A percentile compares a stretch with the other conserved stretches of the same genome.
phyloP scores from a whole-genome alignment of 2,113 vertebrate species.

The Struthio camelus region DNA sequence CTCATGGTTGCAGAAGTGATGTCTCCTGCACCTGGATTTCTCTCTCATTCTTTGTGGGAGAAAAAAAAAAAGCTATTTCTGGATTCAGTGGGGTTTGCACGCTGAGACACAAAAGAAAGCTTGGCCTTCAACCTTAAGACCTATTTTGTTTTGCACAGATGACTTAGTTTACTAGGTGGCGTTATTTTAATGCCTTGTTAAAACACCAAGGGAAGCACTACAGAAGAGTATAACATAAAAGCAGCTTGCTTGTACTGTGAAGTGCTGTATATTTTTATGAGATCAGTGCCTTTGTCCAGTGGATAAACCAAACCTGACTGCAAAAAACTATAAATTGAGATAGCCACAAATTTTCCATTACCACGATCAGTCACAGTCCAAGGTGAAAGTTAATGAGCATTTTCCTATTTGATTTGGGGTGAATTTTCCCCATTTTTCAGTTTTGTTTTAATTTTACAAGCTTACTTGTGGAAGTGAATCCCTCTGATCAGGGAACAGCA shows the following conservation, averaged over 20 bases:
- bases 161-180: slow-evolving; percentile 8
- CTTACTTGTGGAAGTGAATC: background rate
- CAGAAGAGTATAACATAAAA: slow-evolving; percentile 55
- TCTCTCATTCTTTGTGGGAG: background rate
- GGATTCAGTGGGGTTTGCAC: background rate
- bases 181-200: slow-evolving; percentile 4
- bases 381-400: background rate
- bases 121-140: background rate
- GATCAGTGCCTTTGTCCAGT: background rate
- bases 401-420: background rate
- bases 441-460: background rate
- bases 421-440: background rate
- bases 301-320: background rate
- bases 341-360: background rate
- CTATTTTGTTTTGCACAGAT: slow-evolving; percentile 27
- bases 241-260: slow-evolving; percentile 39
- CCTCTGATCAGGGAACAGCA: background rate
- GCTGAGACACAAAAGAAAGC: background rate
- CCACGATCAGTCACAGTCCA: background rate
- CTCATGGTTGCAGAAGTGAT: background rate
- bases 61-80: too few species aligned
- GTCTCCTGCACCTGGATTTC: background rate
- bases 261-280: slow-evolving; percentile 46
- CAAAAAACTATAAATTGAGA: background rate
- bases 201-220: slow-evolving; percentile 54